Conservation (phyloP, 2,888 invertebrate species). For the Bombylius discolor region DNA sequence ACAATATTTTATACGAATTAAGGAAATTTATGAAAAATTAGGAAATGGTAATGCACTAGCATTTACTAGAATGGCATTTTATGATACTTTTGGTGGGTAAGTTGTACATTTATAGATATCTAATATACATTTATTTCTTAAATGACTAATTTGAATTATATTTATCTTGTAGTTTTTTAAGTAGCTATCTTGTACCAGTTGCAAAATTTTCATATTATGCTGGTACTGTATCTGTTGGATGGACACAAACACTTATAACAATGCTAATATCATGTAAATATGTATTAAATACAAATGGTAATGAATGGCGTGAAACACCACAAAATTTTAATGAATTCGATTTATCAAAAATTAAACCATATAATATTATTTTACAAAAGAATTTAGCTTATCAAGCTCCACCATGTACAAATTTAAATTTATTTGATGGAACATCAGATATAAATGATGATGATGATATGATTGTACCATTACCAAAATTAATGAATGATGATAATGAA, state of each 20-base stretch:
- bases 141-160: too few relatives aligned
- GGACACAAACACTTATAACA: slow-evolving; percentile 21
- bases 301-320: slow-evolving; percentile 27
- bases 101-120: too few relatives aligned
- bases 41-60: slow-evolving; percentile 14
- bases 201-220: slow-evolving; percentile 31
- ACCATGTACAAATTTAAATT: slow-evolving; percentile 25
- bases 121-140: too few relatives aligned
- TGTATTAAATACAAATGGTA: slow-evolving; percentile 32
- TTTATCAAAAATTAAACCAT: slow-evolving; percentile 18
- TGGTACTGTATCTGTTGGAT: slow-evolving; percentile 24
- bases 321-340: slow-evolving; percentile 20
- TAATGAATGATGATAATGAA: slow-evolving; percentile 23
- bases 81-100: slow-evolving; percentile 31
- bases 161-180: slow-evolving; percentile 20
- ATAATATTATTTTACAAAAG: slow-evolving; percentile 13
- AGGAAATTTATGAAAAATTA: slow-evolving; percentile 15
- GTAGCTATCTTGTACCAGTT: slow-evolving; percentile 27
- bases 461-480: slow-evolving; percentile 28
- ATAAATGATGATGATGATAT: slow-evolving; percentile 21
- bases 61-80: slow-evolving; percentile 25
- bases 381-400: background rate
- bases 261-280: slow-evolving; percentile 25
- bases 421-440: slow-evolving; percentile 16
- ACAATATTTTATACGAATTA: slow-evolving; percentile 29